Base-by-base conservation (phyloP, 2,113 vertebrate species). In the Austrofundulus limnaeus region DNA sequence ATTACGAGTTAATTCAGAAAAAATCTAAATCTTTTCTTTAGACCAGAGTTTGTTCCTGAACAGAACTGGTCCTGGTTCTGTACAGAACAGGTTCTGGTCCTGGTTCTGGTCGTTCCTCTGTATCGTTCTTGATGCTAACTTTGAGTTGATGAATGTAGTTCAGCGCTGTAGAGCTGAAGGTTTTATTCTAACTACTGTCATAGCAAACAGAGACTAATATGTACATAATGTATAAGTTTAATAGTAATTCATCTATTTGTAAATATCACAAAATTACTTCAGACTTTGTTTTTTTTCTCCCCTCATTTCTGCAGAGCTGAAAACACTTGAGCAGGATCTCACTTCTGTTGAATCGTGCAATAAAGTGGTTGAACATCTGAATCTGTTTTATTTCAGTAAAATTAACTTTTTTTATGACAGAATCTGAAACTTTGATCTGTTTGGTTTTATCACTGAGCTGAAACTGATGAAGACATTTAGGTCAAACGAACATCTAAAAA, bases 171-270 rank as follows among this genome's bases (percentile, higher is more conserved):
- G 82, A 84, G 70, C 74, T 77, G 52, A 82, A 75, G 78, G 62
- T 85, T 80, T 83, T 61, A 48, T 75, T 65, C 64, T 89, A 87
- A 88, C 87, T 90, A 86, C 89, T 90, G 85, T 85, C 82, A 25
- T 88, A 89, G 84, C 70, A 71, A 83, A 81, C 83, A 87, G 85
- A 87, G 82, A 90, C 87, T 90, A 90, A 89, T 86, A 61, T 90
- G 89, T 90, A 90, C 85, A 90, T 90, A 90, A 70, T 90, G 87
- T 90, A 88, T 89, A 89, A 88, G 87, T 89, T 79, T 77, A 69
- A 88, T 88, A 90, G 87, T 87, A 62, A 85, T 82, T 72, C 80
- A 71, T 85, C 66, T 89, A 88, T 90, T 90, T 28, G 89, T 88
- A 90, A 90, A 90, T 90, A 90, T 68, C 77, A 77, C 69, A 73